A percentile compares a stretch with the other conserved stretches of the same genome.
Conservation (phyloP, 2,888 invertebrate genomes). For the Morpho deidamia region DNA sequence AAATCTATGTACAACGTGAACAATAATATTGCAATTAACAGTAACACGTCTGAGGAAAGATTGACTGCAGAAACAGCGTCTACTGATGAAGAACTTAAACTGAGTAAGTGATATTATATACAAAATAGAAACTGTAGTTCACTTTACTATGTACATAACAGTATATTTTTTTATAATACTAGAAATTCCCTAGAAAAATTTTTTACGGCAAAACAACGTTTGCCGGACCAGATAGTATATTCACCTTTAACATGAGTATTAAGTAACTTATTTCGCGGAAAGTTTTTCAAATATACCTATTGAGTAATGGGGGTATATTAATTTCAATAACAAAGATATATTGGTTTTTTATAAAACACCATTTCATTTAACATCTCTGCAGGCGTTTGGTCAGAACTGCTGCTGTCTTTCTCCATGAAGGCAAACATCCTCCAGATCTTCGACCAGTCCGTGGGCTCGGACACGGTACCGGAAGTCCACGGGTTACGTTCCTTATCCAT, state of each 20-base stretch:
- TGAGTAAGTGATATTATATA: slow-evolving; percentile 40
- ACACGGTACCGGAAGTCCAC: slow-evolving; percentile 87
- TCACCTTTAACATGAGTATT: too few relatives aligned
- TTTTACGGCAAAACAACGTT: too few relatives aligned
- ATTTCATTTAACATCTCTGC: slow-evolving; percentile 12
- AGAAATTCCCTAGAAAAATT: too few relatives aligned
- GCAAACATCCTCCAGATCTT: slow-evolving; percentile 89
- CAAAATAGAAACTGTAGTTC: too few relatives aligned
- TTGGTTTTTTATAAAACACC: too few relatives aligned
- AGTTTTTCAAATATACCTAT: too few relatives aligned
- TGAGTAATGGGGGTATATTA: too few relatives aligned
- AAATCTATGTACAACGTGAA: slow-evolving; percentile 73
- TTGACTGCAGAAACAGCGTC: slow-evolving; percentile 73
- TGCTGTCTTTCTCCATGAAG: slow-evolving; percentile 87
- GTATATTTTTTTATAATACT: too few relatives aligned
- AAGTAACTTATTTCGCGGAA: too few relatives aligned
- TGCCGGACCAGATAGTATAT: too few relatives aligned
- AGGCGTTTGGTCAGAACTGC: slow-evolving; percentile 82
- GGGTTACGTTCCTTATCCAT: slow-evolving; percentile 82
- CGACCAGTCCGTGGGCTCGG: slow-evolving; percentile 88
- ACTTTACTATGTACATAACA: neutral
- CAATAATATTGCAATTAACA: slow-evolving; percentile 68
- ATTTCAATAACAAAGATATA: too few relatives aligned
- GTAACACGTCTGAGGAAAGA: slow-evolving; percentile 77
- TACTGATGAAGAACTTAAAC: slow-evolving; percentile 69